Base-by-base conservation (phyloP, 2,888 invertebrate species). In the Margaritifera margaritifera region DNA sequence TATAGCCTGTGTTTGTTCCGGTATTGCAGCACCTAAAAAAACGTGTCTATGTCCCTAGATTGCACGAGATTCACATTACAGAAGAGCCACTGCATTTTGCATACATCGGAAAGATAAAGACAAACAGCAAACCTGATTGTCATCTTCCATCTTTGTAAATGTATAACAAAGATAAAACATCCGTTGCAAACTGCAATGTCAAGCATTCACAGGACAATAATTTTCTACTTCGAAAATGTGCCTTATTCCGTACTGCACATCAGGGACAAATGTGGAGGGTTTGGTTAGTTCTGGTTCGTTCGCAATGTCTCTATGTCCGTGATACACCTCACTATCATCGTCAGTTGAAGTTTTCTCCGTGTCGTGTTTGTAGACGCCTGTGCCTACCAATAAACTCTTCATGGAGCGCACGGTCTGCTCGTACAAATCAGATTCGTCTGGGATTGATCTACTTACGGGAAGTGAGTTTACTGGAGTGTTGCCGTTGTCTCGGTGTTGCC, bases 231-330 rank as follows among this genome's bases (percentile, higher is more conserved):
- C 78, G 18, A 89, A 71, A 69, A 89, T 86, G 72, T 86, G 84
- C 25, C 83, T 71, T 22, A 89, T 80, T 1, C 87, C 89, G 20
- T 84, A 80, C 31, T 79, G 74, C 1, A 88, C 88, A 69, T 88
- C 87, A 18, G 77, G 78, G 22, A 85, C 83, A 66, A 80, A 86
- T 64, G 76, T 76, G 20, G 82, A 78, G 0, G 89, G 89, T 71
- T 80, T 81, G 6, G 85, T 77, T 18, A 89, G 79, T 50, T 84
- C 81, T n/a, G 86, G 84, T 66, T 86, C 84, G 57, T 84, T 74
- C 25, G 81, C 82, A 75, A 89, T 87, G 78, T 89, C 88, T 66
- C 88, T 77, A 68, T 88, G 88, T 18, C 88, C 89, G 54, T 88
- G 87, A 70, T 87, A 87, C 3, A 83, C 76, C 20, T 65, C 62